phyloP scores from a whole-genome alignment of 2,113 vertebrate genomes.

The Heterocephalus glaber region DNA sequence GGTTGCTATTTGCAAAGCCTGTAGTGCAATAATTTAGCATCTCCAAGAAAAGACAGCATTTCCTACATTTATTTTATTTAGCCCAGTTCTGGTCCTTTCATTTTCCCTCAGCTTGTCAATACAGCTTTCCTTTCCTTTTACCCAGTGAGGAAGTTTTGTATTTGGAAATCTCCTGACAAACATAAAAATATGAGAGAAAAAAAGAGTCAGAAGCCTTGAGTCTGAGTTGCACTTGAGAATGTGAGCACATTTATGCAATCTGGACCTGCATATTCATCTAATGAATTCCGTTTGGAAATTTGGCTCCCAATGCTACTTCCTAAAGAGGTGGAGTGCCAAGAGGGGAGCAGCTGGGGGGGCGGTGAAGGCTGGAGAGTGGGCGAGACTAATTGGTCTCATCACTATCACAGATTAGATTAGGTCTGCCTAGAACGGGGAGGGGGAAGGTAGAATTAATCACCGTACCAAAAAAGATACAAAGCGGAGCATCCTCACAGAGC shows the following conservation, averaged over 20 bases:
- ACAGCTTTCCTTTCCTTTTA: not conserved
- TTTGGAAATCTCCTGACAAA: conserved; percentile 42
- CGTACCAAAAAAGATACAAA: conserved; percentile 4
- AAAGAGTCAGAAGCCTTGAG: conserved; percentile 57
- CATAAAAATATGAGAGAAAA: conserved; percentile 1
- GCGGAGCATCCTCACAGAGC: conserved; percentile 21
- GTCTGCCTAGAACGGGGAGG: conserved; percentile 61
- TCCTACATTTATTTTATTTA: not conserved
- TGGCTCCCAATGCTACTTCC: conserved; percentile 72
- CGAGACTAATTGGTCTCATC: conserved; percentile 77
- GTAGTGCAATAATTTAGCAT: conserved; percentile 40
- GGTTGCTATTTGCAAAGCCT: not conserved
- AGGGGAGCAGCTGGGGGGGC: conserved; percentile 73
- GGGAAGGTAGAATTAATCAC: conserved; percentile 36
- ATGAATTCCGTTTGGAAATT: conserved; percentile 67
- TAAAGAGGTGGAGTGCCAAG: conserved; percentile 59
- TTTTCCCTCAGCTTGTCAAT: not conserved
- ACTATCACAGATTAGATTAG: conserved; percentile 70
- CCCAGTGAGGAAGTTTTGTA: conserved; percentile 4
- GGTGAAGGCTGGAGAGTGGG: conserved; percentile 73
- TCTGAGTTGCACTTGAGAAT: conserved; percentile 65
- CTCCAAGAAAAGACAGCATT: not conserved
- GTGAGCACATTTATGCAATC: conserved; percentile 71
- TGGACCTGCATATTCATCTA: conserved; percentile 77
- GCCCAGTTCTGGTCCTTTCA: not conserved